Base-by-base conservation (phyloP, 2,888 invertebrate genomes). In the Agriotes lineatus region DNA sequence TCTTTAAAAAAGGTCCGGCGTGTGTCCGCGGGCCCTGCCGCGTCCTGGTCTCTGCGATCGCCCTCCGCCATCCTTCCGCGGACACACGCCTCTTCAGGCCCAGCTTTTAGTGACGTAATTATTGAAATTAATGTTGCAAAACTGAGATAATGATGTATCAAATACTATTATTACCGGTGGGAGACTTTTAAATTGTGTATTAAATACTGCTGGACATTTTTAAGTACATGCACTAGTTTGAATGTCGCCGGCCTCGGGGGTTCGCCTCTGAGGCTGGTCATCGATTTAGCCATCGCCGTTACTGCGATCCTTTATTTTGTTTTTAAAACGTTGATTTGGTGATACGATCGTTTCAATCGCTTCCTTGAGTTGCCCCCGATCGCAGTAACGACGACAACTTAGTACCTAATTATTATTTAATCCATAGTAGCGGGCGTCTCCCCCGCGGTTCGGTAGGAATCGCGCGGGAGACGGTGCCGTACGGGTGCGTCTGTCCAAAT, bases 181-280 rank as follows among this genome's bases (percentile, higher is more conserved):
- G 30, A 50, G 30, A 33, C 35, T 59, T 67, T 63, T 57, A 62
- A 58, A 48, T 62, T 58, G 50, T 52, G 30, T 63, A 48, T 58
- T 48, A 72, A 71, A 71, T 70, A 52, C 45, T 52, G 74, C 73
- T 74, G 74, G 72, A 74, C 74, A 73, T 74, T 73, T 74, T 71
- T 61, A 62, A 67, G 58, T 59, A 57, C 56, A 58, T 58, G 58
- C 65, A 58, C 65, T 65, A 65, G 65, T 58, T 65, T 65, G 37
- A 59, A 58, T 58, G 65, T 48, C 22, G 19, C 42, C 58, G 44
- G 33, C 14, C 35, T 56, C 56, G 33, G 19, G 50, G n/a, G n/a
- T n/a, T n/a, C n/a, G n/a, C n/a, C 48, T 19, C 33, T 12, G 45
- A 60, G 12, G 19, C 3, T 14, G 33, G 35, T 5, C 20, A 14